Evolutionary conservation across 2,888 invertebrate species (phyloP).

Genomic region (Limnephilus rhombicus): DNA sequence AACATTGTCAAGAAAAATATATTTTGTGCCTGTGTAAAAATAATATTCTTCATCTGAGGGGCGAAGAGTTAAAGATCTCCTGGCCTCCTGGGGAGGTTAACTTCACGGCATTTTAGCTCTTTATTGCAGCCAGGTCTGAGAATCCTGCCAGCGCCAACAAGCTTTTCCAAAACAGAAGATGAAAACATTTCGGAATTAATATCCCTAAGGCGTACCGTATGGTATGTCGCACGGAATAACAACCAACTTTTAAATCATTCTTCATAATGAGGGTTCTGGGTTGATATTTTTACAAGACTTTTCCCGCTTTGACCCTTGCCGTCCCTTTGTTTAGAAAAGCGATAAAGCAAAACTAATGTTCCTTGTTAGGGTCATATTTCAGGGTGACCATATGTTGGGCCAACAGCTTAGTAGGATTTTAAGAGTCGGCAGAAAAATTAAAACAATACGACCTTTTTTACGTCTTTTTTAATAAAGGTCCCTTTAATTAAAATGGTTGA

Average conservation of each 20-base stretch:
- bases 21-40: no score
- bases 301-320: background rate
- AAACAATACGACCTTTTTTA: conserved; percentile 18
- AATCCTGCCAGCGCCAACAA: background rate
- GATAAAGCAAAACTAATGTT: conserved; percentile 37
- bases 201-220: background rate
- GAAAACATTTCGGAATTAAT: background rate
- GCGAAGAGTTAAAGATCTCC: background rate
- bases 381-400: conserved; percentile 43
- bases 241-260: background rate
- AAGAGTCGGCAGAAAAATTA: conserved; percentile 41
- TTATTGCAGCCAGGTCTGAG: background rate
- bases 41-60: background rate
- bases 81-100: background rate
- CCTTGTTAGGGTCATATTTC: conserved; percentile 39
- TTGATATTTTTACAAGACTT: background rate
- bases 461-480: background rate
- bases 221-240: background rate
- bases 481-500: conserved; percentile 21
- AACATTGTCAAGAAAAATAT: no score
- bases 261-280: background rate
- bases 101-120: background rate
- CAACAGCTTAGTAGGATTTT: conserved; percentile 28
- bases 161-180: background rate
- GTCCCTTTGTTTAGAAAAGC: conserved; percentile 26